Percentiles rank a stretch among this genome's conserved stretches.
Conservation (phyloP, 2,797 vertebrate species). For the Anguilla anguilla region DNA sequence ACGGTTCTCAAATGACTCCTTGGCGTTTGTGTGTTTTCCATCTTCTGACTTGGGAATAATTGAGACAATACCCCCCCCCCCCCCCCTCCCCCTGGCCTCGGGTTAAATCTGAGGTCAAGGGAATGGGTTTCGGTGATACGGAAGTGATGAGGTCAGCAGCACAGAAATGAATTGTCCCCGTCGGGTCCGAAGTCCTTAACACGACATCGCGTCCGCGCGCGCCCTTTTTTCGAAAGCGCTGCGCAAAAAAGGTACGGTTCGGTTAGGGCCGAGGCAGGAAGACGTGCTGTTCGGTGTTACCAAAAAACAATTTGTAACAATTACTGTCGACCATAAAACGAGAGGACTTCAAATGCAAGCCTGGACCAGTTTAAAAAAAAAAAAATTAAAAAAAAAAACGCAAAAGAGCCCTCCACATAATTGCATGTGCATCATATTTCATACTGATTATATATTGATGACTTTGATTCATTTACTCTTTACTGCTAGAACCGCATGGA, state of each 20-base stretch:
- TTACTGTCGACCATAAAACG: conserved; percentile 84
- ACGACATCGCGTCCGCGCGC: not conserved
- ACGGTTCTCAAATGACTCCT: not conserved
- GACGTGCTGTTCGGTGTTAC: conserved; percentile 82
- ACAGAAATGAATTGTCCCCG: conserved; percentile 30
- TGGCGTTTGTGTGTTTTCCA: not conserved
- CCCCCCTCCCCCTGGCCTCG: not conserved
- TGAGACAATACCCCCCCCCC: not conserved
- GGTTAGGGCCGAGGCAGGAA: conserved; percentile 66
- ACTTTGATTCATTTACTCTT: conserved; percentile 87
- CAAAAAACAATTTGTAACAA: conserved; percentile 88
- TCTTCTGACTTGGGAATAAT: not conserved
- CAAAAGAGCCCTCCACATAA: conserved; percentile 65
- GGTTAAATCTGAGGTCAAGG: not conserved
- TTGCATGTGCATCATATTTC: conserved; percentile 87
- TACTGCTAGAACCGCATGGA: conserved; percentile 84
- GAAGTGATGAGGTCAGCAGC: not conserved
- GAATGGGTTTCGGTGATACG: not conserved
- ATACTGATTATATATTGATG: conserved; percentile 92
- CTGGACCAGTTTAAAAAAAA: conserved; percentile 66
- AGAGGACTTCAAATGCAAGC: conserved; percentile 79
- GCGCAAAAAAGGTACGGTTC: conserved; percentile 1
- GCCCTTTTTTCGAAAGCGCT: not conserved
- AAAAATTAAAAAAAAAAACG: conserved; percentile 10
- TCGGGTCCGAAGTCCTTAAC: not conserved